Evolutionary conservation across 2,797 vertebrate species (phyloP).

Genomic region (Syngnathus rostellatus): DNA sequence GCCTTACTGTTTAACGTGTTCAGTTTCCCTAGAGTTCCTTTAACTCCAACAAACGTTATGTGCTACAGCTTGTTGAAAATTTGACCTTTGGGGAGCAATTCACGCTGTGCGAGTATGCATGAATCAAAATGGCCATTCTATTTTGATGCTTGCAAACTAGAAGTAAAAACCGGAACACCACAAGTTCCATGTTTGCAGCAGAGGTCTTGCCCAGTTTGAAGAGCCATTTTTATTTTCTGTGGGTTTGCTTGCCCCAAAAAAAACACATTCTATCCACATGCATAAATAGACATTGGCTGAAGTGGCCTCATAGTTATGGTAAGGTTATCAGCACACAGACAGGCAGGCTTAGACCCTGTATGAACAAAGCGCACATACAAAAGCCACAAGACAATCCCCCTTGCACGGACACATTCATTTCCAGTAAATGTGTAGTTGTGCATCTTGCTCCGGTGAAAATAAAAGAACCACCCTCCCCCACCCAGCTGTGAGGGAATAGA

Average conservation of each 20-base stretch:
- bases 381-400: background rate
- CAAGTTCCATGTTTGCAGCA: background rate
- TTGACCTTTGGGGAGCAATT: background rate
- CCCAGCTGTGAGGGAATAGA: constrained; percentile 46
- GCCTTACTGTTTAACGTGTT: background rate
- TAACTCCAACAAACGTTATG: background rate
- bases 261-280: constrained; percentile 24
- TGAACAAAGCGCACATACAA: constrained; percentile 11
- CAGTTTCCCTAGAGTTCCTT: background rate
- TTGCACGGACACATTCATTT: constrained; percentile 26
- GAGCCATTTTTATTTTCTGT: constrained; percentile 6
- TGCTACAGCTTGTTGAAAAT: background rate
- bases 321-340: constrained; percentile 40
- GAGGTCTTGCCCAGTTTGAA: background rate
- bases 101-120: background rate
- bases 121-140: background rate
- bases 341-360: constrained; percentile 29
- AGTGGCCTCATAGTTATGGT: constrained; percentile 28
- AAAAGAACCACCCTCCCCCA: constrained; percentile 47
- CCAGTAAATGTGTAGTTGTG: constrained; percentile 27
- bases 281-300: constrained; percentile 33
- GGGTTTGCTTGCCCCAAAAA: constrained; percentile 6
- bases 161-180: background rate
- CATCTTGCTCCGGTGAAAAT: constrained; percentile 34
- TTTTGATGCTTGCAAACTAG: background rate